A percentile compares a stretch with the other conserved stretches of the same genome.
Conservation (phyloP, 2,113 vertebrate genomes). For the Micromys minutus region DNA sequence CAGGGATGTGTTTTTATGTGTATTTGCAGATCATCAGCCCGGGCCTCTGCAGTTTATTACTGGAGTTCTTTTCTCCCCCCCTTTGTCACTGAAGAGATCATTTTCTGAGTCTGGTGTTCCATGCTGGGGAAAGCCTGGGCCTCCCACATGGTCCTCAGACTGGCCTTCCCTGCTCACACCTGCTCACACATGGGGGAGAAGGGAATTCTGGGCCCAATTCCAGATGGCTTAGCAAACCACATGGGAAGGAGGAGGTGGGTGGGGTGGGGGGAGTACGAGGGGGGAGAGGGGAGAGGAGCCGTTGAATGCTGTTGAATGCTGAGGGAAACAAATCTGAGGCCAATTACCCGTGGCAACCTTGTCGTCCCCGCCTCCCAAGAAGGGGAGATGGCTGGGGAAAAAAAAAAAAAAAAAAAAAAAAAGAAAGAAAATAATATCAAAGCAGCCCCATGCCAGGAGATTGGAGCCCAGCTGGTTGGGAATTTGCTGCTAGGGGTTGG, state of each 20-base stretch:
- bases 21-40: conserved; percentile 44
- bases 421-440: conserved; percentile 43
- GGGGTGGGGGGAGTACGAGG: not conserved
- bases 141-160: conserved; percentile 57
- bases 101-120: conserved; percentile 49
- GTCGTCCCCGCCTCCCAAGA: not conserved
- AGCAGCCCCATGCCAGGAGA: not conserved
- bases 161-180: conserved; percentile 35
- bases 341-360: conserved; percentile 72
- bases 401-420: conserved; percentile 51
- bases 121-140: conserved; percentile 39
- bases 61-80: not conserved
- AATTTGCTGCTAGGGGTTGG: not conserved
- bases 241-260: not conserved
- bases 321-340: conserved; percentile 69
- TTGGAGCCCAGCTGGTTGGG: conserved; percentile 16
- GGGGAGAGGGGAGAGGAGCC: not conserved
- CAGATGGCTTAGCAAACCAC: conserved; percentile 59
- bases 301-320: not conserved
- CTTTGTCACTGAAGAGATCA: conserved; percentile 40
- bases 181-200: not conserved
- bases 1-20: conserved; percentile 40
- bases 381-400: conserved; percentile 46
- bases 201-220: conserved; percentile 17
- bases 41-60: conserved; percentile 26